Percentiles rank a stretch among this genome's conserved stretches.
These are phyloP conservation scores for Acyrthosiphon pisum DNA, from an alignment of 1,140 invertebrate genomes.

Conservation along the genomic window DNA sequence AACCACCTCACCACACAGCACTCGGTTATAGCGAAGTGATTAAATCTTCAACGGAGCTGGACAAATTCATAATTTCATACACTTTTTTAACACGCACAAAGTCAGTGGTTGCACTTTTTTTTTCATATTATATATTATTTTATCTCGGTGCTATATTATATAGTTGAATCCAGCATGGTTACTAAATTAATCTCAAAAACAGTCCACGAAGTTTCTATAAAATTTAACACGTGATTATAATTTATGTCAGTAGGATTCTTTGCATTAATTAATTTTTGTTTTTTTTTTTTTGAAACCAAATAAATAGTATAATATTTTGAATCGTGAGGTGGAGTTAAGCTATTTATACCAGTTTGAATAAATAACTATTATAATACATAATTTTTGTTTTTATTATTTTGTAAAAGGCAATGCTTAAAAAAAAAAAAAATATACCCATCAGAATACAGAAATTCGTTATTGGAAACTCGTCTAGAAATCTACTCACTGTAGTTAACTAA, in stretches of 20 bases:
- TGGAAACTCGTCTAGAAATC: neutral
- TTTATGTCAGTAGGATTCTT: neutral
- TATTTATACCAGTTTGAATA: neutral
- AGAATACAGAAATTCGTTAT: neutral
- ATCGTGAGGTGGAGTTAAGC: neutral
- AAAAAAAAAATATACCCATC: neutral
- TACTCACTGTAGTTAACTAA: fast-evolving
- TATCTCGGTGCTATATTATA: neutral
- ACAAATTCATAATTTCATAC: neutral
- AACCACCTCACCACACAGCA: neutral
- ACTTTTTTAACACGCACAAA: neutral
- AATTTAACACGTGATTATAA: neutral
- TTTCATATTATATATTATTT: neutral
- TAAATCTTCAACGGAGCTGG: neutral
- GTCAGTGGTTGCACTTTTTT: neutral
- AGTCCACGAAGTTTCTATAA: neutral
- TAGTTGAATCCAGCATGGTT: neutral
- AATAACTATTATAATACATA: neutral
- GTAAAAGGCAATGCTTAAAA: neutral
- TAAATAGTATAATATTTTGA: neutral
- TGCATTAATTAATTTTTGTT: neutral
- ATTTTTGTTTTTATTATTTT: neutral
- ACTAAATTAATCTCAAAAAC: neutral
- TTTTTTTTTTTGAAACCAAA: neutral
- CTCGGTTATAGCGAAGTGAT: neutral